Conservation (phyloP, 2,888 invertebrate genomes). For the Conomelus anceps region DNA sequence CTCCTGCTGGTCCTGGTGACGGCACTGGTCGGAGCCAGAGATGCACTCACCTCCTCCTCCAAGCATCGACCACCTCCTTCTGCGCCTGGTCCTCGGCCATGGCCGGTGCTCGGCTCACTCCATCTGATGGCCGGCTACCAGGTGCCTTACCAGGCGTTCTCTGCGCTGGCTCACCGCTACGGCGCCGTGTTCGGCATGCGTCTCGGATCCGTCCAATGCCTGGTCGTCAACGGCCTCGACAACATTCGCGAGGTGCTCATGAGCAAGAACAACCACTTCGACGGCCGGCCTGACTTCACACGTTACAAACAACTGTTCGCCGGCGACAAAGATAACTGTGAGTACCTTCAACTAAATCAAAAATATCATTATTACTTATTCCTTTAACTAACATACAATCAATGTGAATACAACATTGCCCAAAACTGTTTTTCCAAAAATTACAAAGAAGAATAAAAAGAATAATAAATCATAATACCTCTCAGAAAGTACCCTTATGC, state of each 20-base stretch:
- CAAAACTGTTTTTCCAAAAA: too few relatives aligned
- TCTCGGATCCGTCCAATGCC: conserved; percentile 49
- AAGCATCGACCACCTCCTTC: neutral
- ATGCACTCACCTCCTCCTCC: neutral
- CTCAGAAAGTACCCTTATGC: too few relatives aligned
- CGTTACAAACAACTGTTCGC: conserved; percentile 57
- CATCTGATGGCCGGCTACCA: conserved; percentile 51
- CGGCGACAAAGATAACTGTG: conserved; percentile 61
- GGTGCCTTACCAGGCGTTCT: conserved; percentile 54
- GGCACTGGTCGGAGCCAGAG: neutral
- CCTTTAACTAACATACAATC: neutral
- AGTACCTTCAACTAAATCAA: conserved; percentile 41
- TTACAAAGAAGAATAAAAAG: too few relatives aligned
- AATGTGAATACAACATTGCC: too few relatives aligned
- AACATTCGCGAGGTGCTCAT: conserved; percentile 53
- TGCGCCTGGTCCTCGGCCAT: conserved; percentile 47
- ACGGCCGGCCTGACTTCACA: conserved; percentile 56
- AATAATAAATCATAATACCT: too few relatives aligned
- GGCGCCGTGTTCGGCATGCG: conserved; percentile 51
- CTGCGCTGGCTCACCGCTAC: conserved; percentile 46
- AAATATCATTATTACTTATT: neutral
- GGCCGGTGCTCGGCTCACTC: conserved; percentile 53
- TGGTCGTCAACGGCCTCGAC: conserved; percentile 53
- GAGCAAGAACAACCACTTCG: conserved; percentile 54
- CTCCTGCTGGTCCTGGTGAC: neutral